Conservation (phyloP, 2,888 invertebrate genomes). For the Tiphia femorata region DNA sequence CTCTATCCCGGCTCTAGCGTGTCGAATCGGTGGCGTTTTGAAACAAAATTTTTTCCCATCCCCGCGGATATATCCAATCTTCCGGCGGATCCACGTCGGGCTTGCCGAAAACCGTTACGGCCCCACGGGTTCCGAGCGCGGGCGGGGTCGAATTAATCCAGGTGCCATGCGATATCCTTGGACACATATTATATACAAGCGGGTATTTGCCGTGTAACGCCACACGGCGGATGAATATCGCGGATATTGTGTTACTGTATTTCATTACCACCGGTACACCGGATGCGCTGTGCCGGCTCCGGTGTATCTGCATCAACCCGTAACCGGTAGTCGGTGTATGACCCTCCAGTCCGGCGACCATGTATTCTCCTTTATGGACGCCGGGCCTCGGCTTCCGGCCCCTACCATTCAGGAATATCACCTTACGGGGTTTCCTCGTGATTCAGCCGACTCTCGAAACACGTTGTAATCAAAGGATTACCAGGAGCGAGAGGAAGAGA, state of each 20-base stretch:
- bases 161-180: constrained; percentile 47
- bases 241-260: constrained; percentile 66
- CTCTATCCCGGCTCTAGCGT: too few species aligned
- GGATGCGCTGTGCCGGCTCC: constrained; percentile 50
- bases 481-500: too few species aligned
- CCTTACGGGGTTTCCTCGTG: constrained; percentile 52
- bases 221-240: constrained; percentile 59
- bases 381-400: constrained; percentile 55
- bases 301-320: constrained; percentile 41
- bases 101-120: not conserved
- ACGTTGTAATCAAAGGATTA: constrained; percentile 46
- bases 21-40: too few species aligned
- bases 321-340: constrained; percentile 20
- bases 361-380: constrained; percentile 45
- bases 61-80: too few species aligned
- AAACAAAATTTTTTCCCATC: too few species aligned
- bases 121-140: constrained; percentile 23
- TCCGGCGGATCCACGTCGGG: too few species aligned
- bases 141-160: constrained; percentile 44
- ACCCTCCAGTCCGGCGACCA: constrained; percentile 4
- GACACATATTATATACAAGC: constrained; percentile 28
- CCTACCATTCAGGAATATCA: constrained; percentile 57
- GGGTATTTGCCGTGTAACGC: constrained; percentile 46
- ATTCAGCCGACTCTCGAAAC: constrained; percentile 42
- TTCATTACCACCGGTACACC: constrained; percentile 63